phyloP scores from a whole-genome alignment of 1,140 invertebrate species.

The Monochamus saltuarius region DNA sequence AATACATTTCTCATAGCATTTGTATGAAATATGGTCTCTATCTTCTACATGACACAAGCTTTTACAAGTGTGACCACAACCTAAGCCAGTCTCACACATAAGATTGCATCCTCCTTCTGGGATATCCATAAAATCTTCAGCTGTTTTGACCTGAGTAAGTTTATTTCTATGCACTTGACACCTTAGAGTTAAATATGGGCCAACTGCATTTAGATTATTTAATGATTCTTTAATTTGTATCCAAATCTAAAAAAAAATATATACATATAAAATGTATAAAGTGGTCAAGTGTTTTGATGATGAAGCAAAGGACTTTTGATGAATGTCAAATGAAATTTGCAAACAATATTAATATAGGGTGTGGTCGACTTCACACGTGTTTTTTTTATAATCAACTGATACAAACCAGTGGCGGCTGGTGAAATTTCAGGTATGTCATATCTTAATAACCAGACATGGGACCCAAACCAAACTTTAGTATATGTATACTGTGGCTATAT shows the following conservation, averaged over 20 bases:
- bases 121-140: constrained; percentile 53
- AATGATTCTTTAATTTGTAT: constrained; percentile 54
- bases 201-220: constrained; percentile 51
- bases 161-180: constrained; percentile 55
- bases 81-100: constrained; percentile 49
- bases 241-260: constrained; percentile 53
- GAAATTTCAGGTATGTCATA: too few species aligned
- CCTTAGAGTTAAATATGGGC: constrained; percentile 49
- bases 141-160: constrained; percentile 41
- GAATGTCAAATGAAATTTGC: too few species aligned
- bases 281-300: too few species aligned
- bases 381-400: too few species aligned
- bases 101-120: constrained; percentile 57
- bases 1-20: constrained; percentile 51
- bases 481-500: too few species aligned
- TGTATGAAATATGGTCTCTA: constrained; percentile 50
- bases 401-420: too few species aligned
- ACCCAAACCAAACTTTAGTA: too few species aligned
- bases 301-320: too few species aligned
- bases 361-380: too few species aligned
- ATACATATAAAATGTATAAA: too few species aligned
- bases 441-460: too few species aligned
- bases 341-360: too few species aligned
- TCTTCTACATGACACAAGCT: constrained; percentile 57
- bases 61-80: constrained; percentile 60